Evolutionary conservation across 2,797 vertebrate species (phyloP), one percentile per base, ranked within the genome.

Genomic region (Esox lucius): DNA sequence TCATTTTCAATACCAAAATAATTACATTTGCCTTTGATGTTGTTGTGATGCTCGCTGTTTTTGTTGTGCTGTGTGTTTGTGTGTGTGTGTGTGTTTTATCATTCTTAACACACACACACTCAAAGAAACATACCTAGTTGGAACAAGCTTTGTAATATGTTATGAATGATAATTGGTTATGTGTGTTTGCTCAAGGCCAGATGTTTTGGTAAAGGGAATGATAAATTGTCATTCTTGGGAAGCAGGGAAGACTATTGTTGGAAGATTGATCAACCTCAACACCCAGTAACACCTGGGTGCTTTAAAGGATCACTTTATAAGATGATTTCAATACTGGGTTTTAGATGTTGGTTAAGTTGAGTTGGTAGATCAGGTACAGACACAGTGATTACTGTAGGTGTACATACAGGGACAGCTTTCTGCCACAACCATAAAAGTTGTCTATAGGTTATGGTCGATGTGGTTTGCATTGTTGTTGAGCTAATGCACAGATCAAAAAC

Each of bases 1-100:
- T 83, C 26, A 19, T 77, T 68, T 86, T 75, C 35, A 24, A 68
- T 69, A 77, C 53, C 42, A 79, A 77, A 77, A 86, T 74, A 85
- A 74, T 81, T 78, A 75, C 75, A 4, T 72, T 5, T 71, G 48
- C 65, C 39, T 87, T 83, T 85, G 66, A 82, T 73, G 69, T 76
- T 28, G 49, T 49, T 53, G 28, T 71, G 46, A 72, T 35, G 22
- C 24, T 61, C 22, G 62, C 56, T 35, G 42, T 65, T 51, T 35
- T 39, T 24, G 22, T 51, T 56, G 24, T 62, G 16, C 19, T 28
- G 67, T 69, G 66, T 31, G 35, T 39, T 39, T 39, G 35, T 67
- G n/a, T 22, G 61, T 66, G 61, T 46, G 24, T 49, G 71, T 73
- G 11, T 73, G 72, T 73, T 42, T 68, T 31, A 11, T 65, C 53